Base-by-base conservation (phyloP, 2,113 vertebrate genomes). In the Trogon melanurus region DNA sequence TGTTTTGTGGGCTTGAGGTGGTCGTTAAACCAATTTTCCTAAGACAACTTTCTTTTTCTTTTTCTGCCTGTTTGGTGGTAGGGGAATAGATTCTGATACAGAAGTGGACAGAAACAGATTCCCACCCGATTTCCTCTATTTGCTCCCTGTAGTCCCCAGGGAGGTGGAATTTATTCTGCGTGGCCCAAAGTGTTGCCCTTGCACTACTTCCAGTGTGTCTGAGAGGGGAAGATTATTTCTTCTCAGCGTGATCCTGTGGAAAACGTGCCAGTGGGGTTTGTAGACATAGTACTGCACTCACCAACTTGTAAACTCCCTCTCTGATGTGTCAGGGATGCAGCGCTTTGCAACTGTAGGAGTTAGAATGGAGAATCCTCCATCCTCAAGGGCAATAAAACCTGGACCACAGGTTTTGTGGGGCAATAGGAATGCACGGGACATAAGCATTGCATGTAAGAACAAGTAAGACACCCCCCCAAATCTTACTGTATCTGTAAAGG, bases 21-120 rank as follows among this genome's bases (percentile, higher is more conserved):
- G 27, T 50, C 58, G 73, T 95, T 85, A 93, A 88, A 85, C 27
- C 36, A 69, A n/a, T 79, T 65, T 88, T 73, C 48, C 7, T 20
- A 64, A 69, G 51, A 45, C 53, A 26, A 18, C 53, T 50, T 51
- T 45, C 20, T 79, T 47, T 64, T 79, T 34, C 9, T 50, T 30
- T 36, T 25, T 8, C 47, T 90, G 53, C 23, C 20, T 71, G 16
- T 85, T 70, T 83, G 41, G 8, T 9, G 14, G 26, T 44, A 79
- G 23, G 73, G 19, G 85, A 89, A 79, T 32, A 56, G n/a, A 47
- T 82, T 66, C 16, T 54, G 29, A 70, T 58, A 47, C 7, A 65
- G 75, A 69, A 70, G 47, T 58, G 41, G n/a, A 53, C 87, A 48
- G 64, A 85, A 91, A 76, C 44, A 76, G 44, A 70, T 72, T 95